Evolutionary conservation across 1,140 invertebrate species (phyloP).

Genomic region (Meloidogyne floridensis): DNA sequence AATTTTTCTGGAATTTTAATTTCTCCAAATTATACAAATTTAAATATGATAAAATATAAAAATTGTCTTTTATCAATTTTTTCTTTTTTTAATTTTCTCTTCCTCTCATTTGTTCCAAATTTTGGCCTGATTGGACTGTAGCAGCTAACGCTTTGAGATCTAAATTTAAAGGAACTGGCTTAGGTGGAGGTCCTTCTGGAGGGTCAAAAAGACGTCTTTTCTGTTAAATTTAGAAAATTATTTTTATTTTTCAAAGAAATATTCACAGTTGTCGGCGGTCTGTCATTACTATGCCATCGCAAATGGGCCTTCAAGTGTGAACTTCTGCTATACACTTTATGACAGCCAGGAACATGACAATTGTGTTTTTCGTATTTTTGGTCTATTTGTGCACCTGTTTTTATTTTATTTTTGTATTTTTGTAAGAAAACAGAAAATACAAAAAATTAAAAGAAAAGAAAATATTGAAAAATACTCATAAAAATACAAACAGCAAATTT

Average conservation of each 20-base stretch:
- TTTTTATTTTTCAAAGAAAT: neutral
- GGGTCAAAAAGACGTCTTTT: slow-evolving; percentile 29
- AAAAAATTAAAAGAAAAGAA: too few relatives aligned
- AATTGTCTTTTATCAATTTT: too few relatives aligned
- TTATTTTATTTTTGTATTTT: too few relatives aligned
- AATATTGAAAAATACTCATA: neutral
- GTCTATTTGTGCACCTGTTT: slow-evolving; percentile 29
- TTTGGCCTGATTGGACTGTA: neutral
- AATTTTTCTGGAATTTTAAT: too few relatives aligned
- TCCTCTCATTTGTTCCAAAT: too few relatives aligned
- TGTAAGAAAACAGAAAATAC: too few relatives aligned
- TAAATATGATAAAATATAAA: too few relatives aligned
- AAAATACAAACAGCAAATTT: too few relatives aligned
- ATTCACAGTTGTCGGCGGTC: slow-evolving; percentile 65
- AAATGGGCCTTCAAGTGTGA: slow-evolving; percentile 78
- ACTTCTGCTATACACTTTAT: slow-evolving; percentile 94
- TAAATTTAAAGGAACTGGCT: neutral
- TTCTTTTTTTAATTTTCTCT: too few relatives aligned
- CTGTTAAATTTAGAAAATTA: neutral
- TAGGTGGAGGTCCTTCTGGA: slow-evolving; percentile 11
- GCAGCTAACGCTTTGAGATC: neutral
- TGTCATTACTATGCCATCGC: slow-evolving; percentile 72
- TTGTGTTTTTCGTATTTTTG: slow-evolving; percentile 75
- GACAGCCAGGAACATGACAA: slow-evolving; percentile 91
- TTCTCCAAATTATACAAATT: too few relatives aligned